Evolutionary conservation across 1,140 invertebrate species (phyloP), one percentile per base, ranked within the genome.

Genomic region (Hormaphis cornu): DNA sequence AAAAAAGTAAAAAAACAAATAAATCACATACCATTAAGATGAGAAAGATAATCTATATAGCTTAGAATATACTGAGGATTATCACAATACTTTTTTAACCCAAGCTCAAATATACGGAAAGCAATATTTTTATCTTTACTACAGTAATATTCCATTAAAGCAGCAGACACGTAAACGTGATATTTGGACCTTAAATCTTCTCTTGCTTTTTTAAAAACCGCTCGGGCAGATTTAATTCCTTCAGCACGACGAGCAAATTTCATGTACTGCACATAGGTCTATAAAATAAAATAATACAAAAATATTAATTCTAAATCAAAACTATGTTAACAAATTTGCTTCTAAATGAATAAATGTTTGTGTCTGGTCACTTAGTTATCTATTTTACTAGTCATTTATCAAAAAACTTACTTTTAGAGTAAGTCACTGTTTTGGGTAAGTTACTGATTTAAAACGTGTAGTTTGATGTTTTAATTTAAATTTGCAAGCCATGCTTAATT

Each of bases 101-200:
- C 97, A 22, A 99, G 81, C 80, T 99, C 96, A 80, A 99, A 99
- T 74, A 99, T 98, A 73, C 95, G 86, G 76, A 98, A 95, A 1
- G 97, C 96, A 66, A 99, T 93, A 77, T 94, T 95, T 80, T 97
- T 96, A 79, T 99, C 96, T 83, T 99, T 99, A 61, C 91, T 97
- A 77, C 95, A 98, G 76, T 98, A 98, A 79, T 99, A 99, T 81
- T 99, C 97, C 94, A 99, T 98, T 0, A 98, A 81, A 1, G 96
- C 95, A 16, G 96, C 95, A 1, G 95, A 89, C 3, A 98, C 93
- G 77, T 91, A 99, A 22, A 75, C 75, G 53, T 76, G 75, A 71
- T 73, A 75, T 54, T 75, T 75, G 1, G 74, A 75, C 18, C 89
- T 82, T 3, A 83, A 75, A 78, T 99, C 96, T 79, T 98, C 95